Percentiles rank a stretch among this genome's conserved stretches.
phyloP scores from a whole-genome alignment of 2,113 vertebrate species.

The Psilopsiagon aurifrons region DNA sequence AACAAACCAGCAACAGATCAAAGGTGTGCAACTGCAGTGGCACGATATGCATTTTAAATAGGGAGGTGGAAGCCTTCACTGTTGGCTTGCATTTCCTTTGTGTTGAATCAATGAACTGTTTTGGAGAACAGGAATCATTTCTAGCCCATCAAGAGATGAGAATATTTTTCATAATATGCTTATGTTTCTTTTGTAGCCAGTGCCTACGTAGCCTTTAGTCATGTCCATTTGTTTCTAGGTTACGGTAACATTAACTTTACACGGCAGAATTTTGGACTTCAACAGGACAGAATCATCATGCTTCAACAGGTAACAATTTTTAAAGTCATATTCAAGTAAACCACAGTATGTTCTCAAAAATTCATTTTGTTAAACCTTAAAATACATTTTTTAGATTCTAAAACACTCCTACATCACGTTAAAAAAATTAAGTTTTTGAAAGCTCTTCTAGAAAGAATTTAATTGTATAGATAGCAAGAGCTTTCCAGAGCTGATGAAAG shows the following conservation, averaged over 20 bases:
- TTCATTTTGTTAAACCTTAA: not conserved
- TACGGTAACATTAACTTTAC: not conserved
- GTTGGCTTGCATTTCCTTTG: not conserved
- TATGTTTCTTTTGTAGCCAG: not conserved
- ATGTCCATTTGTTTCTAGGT: not conserved
- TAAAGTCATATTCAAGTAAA: not conserved
- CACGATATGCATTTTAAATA: not conserved
- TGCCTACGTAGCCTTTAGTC: not conserved
- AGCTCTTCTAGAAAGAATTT: not conserved
- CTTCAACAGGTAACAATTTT: not conserved
- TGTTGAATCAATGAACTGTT: not conserved
- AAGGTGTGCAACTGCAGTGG: not conserved
- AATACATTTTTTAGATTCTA: not conserved
- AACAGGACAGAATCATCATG: not conserved
- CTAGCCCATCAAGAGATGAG: not conserved
- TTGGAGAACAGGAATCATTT: not conserved
- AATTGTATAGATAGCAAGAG: not conserved
- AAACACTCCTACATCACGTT: not conserved
- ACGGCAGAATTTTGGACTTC: not conserved
- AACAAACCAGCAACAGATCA: not conserved
- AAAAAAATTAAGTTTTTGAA: not conserved
- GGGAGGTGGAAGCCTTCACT: not conserved
- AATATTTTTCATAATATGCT: not conserved
- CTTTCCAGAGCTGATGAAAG: not conserved
- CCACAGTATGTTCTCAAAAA: not conserved